Conservation (phyloP, 1,140 invertebrate species). For the Pogonomyrmex californicus region DNA sequence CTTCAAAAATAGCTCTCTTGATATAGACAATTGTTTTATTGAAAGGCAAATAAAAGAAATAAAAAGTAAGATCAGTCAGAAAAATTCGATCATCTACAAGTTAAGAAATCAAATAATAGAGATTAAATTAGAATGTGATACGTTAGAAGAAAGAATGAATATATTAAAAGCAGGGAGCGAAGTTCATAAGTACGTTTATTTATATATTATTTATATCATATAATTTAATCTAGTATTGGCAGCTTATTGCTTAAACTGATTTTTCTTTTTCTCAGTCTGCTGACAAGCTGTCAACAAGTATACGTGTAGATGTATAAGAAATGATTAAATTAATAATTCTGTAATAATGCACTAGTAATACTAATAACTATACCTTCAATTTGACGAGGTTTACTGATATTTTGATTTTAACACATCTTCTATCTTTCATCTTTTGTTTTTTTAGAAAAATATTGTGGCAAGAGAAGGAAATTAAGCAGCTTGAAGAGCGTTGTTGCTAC, state of each 20-base stretch:
- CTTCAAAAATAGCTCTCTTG: constrained; percentile 76
- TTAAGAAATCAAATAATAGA: constrained; percentile 87
- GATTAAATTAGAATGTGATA: constrained; percentile 86
- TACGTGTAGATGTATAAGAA: constrained; percentile 86
- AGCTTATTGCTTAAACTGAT: constrained; percentile 72
- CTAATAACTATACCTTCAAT: constrained; percentile 77
- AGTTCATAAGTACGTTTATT: constrained; percentile 75
- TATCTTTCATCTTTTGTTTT: constrained; percentile 72
- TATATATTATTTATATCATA: not conserved
- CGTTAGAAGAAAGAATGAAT: constrained; percentile 87
- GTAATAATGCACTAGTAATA: constrained; percentile 67
- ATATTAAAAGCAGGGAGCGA: too few relatives aligned
- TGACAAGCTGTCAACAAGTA: constrained; percentile 86
- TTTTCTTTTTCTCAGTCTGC: constrained; percentile 83
- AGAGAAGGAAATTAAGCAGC: constrained; percentile 80
- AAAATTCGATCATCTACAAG: constrained; percentile 86
- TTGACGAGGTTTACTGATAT: constrained; percentile 77
- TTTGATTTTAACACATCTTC: constrained; percentile 36
- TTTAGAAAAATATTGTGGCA: constrained; percentile 80
- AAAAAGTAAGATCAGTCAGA: constrained; percentile 85
- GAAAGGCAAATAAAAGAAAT: constrained; percentile 86
- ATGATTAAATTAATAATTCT: constrained; percentile 82
- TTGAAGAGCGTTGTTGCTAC: constrained; percentile 76
- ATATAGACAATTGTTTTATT: constrained; percentile 81
- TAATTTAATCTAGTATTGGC: constrained; percentile 3